These are phyloP conservation scores for Cuculus canorus DNA, from an alignment of 2,797 vertebrate genomes.

Conservation along the genomic window DNA sequence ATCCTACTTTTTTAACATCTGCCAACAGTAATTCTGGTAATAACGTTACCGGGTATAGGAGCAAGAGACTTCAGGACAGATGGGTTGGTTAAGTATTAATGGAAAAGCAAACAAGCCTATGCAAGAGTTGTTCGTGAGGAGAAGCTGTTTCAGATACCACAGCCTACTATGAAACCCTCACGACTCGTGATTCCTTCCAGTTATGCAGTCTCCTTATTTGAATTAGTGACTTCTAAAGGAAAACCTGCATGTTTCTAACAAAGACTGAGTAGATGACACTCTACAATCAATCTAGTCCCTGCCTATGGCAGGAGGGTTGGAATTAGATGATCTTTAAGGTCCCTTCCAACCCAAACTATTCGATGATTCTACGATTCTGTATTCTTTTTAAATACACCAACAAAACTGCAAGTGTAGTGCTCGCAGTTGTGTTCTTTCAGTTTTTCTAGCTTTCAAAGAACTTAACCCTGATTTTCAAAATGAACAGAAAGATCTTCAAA, in stretches of 20 bases:
- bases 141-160: neutral
- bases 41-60: neutral
- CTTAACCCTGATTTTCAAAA: neutral
- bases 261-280: neutral
- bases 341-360: no score
- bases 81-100: neutral
- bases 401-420: neutral
- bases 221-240: neutral
- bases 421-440: rapidly evolving
- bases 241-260: neutral
- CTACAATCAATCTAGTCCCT: no score
- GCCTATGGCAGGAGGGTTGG: no score
- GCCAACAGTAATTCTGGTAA: neutral
- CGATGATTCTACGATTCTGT: no score
- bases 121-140: neutral
- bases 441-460: neutral
- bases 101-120: neutral
- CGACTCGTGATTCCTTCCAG: neutral
- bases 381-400: neutral
- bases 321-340: no score
- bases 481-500: neutral
- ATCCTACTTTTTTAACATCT: neutral
- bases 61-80: neutral
- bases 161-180: neutral
- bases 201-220: neutral